Conservation (phyloP, 2,797 vertebrate genomes). For the Serranus cabrilla region DNA sequence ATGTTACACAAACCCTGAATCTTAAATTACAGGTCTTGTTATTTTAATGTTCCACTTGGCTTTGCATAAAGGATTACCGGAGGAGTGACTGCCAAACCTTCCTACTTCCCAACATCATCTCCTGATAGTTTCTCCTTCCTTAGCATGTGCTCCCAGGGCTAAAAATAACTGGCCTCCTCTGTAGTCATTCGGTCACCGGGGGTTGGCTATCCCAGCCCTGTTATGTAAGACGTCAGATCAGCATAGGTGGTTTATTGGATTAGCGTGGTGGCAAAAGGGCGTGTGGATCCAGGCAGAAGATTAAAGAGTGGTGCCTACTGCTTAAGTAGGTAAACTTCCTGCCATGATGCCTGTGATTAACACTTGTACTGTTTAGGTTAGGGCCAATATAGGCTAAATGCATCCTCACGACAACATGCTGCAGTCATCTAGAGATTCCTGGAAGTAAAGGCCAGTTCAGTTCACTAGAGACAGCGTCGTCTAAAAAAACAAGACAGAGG, state of each 20-base stretch:
- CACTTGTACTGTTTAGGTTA: slow-evolving; percentile 18
- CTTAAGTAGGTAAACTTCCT: slow-evolving; percentile 46
- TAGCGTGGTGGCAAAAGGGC: slow-evolving; percentile 60
- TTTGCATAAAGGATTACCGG: slow-evolving; percentile 43
- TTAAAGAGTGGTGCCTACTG: slow-evolving; percentile 50
- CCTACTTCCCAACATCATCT: slow-evolving; percentile 38
- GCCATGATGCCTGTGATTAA: slow-evolving; percentile 37
- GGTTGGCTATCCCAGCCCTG: slow-evolving; percentile 61
- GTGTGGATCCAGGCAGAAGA: slow-evolving; percentile 49
- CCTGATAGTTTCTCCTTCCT: slow-evolving; percentile 51
- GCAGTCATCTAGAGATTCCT: slow-evolving; percentile 3
- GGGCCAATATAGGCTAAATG: not conserved
- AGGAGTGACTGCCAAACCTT: slow-evolving; percentile 34
- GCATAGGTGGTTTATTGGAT: slow-evolving; percentile 78
- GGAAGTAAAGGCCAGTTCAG: not conserved
- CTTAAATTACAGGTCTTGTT: slow-evolving; percentile 69
- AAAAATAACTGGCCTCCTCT: slow-evolving; percentile 79
- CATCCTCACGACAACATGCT: slow-evolving; percentile 1
- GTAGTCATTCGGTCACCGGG: slow-evolving; percentile 64
- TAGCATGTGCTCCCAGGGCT: slow-evolving; percentile 63
- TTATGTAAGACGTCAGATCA: slow-evolving; percentile 76
- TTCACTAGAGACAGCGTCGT: not conserved
- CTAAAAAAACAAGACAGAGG: not conserved
- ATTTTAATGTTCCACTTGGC: slow-evolving; percentile 71
- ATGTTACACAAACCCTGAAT: slow-evolving; percentile 58